phyloP scores from a whole-genome alignment of 1,140 invertebrate genomes.

The Drosophila azteca region DNA sequence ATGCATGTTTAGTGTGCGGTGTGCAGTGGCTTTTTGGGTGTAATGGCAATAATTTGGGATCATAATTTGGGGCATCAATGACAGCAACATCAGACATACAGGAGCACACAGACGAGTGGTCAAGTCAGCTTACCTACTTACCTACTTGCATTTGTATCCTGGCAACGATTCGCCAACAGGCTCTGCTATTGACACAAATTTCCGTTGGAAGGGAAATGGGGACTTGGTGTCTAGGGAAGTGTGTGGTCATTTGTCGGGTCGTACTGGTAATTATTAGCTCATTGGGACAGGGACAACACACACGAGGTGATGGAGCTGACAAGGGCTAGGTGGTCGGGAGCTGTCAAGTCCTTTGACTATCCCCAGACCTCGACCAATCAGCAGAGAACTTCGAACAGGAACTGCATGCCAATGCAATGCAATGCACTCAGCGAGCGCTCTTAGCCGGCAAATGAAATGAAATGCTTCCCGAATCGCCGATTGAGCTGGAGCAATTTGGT shows the following conservation, averaged over 20 bases:
- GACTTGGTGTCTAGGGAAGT: slow-evolving; percentile 26
- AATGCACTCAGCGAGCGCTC: slow-evolving; percentile 39
- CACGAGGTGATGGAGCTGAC: slow-evolving; percentile 7
- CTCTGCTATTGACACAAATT: slow-evolving; percentile 42
- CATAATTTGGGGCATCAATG: slow-evolving; percentile 71
- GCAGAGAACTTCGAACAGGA: slow-evolving; percentile 9
- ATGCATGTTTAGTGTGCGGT: slow-evolving; percentile 80
- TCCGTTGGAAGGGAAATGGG: slow-evolving; percentile 13
- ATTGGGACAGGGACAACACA: slow-evolving; percentile 41
- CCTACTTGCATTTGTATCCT: slow-evolving; percentile 7
- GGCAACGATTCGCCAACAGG: slow-evolving; percentile 48
- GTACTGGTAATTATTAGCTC: slow-evolving; percentile 78
- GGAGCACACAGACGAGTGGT: slow-evolving; percentile 28
- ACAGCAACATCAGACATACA: slow-evolving; percentile 36
- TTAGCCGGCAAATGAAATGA: slow-evolving; percentile 66
- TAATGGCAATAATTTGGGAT: slow-evolving; percentile 79
- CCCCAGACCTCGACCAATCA: slow-evolving; percentile 8
- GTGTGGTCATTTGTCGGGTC: slow-evolving; percentile 70
- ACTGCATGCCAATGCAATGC: slow-evolving; percentile 44
- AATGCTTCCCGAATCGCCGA: slow-evolving; percentile 56
- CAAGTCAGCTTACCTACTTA: slow-evolving; percentile 11
- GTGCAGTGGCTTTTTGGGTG: slow-evolving; percentile 78
- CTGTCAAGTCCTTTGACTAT: slow-evolving; percentile 60
- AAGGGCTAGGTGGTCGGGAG: slow-evolving; percentile 15
- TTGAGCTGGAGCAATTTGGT: slow-evolving; percentile 66